Evolutionary conservation across 2,888 invertebrate genomes (phyloP).

Genomic region (Cheiracanthium punctorium): DNA sequence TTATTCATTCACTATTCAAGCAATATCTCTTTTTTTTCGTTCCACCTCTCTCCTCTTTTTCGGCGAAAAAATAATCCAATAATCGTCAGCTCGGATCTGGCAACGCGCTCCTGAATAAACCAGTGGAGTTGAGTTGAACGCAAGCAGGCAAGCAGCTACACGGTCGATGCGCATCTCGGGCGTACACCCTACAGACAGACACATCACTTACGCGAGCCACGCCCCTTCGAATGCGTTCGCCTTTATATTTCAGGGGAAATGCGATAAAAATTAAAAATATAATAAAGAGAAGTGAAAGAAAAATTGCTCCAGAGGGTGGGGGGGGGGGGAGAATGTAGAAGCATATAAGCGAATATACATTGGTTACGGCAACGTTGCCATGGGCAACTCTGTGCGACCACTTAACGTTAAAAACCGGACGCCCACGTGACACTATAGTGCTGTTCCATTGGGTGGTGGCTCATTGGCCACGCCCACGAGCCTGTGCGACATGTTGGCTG

Average conservation of each 20-base stretch:
- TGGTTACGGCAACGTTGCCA: slow-evolving; percentile 66
- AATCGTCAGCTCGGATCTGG: slow-evolving; percentile 51
- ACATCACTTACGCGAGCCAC: slow-evolving; percentile 43
- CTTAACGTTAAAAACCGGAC: slow-evolving; percentile 52
- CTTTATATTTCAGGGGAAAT: slow-evolving; percentile 29
- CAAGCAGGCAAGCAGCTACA: slow-evolving; percentile 47
- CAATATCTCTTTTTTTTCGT: slow-evolving; percentile 16
- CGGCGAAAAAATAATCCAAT: slow-evolving; percentile 61
- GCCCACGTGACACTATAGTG: slow-evolving; percentile 50
- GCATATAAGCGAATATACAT: slow-evolving; percentile 39
- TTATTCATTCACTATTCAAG: slow-evolving; percentile 52
- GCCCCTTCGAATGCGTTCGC: slow-evolving; percentile 40
- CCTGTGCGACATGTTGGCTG: slow-evolving; percentile 48
- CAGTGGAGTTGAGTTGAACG: slow-evolving; percentile 51
- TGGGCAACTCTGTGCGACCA: slow-evolving; percentile 69
- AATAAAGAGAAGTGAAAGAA: slow-evolving; percentile 20
- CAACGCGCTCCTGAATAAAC: slow-evolving; percentile 64
- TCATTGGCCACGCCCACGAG: slow-evolving; percentile 39
- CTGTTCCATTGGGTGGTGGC: slow-evolving; percentile 38
- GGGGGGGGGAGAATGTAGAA: slow-evolving; percentile 9
- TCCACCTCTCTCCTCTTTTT: not conserved
- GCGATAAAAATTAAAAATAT: slow-evolving; percentile 26
- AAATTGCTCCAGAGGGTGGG: not conserved
- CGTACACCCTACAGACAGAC: slow-evolving; percentile 28
- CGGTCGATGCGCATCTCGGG: slow-evolving; percentile 28